A percentile compares a stretch with the other conserved stretches of the same genome.
phyloP scores from a whole-genome alignment of 2,888 invertebrate genomes.

The Drosophila bunnanda region DNA sequence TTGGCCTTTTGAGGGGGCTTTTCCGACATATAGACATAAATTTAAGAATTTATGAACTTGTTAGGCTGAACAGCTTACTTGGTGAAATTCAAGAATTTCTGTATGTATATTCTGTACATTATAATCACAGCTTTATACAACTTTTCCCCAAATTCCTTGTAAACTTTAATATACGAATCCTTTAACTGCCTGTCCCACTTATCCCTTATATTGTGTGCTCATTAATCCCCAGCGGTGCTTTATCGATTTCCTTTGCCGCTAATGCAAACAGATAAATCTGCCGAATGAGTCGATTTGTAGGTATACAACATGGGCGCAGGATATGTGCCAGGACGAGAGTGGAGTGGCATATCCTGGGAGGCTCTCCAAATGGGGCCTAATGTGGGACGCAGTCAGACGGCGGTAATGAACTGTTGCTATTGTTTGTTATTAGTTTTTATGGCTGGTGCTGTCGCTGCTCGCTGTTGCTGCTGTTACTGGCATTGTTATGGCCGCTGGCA shows the following conservation, averaged over 20 bases:
- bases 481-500: slow-evolving; percentile 31
- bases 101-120: not conserved
- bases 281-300: slow-evolving; percentile 76
- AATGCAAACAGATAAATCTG: slow-evolving; percentile 76
- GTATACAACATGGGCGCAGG: slow-evolving; percentile 30
- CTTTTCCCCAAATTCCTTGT: not conserved
- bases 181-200: slow-evolving; percentile 32
- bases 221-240: slow-evolving; percentile 49
- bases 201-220: slow-evolving; percentile 17
- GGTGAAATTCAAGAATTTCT: not conserved
- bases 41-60: slow-evolving; percentile 2
- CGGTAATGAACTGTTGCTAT: slow-evolving; percentile 76
- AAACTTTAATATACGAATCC: slow-evolving; percentile 10
- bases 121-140: not conserved
- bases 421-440: slow-evolving; percentile 72
- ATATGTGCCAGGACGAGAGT: slow-evolving; percentile 7
- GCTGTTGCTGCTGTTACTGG: slow-evolving; percentile 17
- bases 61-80: not conserved
- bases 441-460: slow-evolving; percentile 42
- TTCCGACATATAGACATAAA: not conserved
- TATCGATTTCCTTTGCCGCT: slow-evolving; percentile 78
- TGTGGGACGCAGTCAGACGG: slow-evolving; percentile 38
- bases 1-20: not conserved
- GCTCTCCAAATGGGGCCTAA: slow-evolving; percentile 38
- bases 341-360: slow-evolving; percentile 13